Conservation (phyloP, 2,797 vertebrate genomes). For the Astyanax mexicanus region DNA sequence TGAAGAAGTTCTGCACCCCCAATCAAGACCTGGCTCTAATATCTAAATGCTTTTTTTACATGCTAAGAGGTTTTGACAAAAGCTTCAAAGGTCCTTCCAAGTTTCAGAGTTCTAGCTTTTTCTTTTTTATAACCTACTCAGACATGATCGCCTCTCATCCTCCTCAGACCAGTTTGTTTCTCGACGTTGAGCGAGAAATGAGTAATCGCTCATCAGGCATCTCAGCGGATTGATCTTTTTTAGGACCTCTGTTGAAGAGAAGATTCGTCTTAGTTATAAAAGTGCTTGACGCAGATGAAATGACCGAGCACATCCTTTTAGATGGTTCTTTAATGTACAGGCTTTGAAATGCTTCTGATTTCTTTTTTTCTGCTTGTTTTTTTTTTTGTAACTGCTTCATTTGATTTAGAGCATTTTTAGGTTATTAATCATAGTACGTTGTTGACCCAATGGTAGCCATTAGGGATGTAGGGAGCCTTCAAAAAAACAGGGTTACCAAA, state of each 20-base stretch:
- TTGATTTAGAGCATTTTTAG: too few relatives aligned
- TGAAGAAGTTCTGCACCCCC: constrained; percentile 1
- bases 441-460: too few relatives aligned
- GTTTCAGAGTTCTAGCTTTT: neutral
- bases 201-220: neutral
- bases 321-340: neutral
- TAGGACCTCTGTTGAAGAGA: neutral
- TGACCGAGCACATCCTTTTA: neutral
- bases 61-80: constrained; percentile 51
- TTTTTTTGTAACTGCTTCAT: too few relatives aligned
- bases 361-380: too few relatives aligned
- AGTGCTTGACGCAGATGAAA: neutral
- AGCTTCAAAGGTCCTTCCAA: neutral
- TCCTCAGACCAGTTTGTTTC: neutral
- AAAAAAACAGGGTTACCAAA: too few relatives aligned
- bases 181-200: neutral
- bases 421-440: too few relatives aligned
- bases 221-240: neutral
- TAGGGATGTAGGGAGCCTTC: too few relatives aligned
- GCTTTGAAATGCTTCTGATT: too few relatives aligned
- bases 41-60: constrained; percentile 21
- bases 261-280: neutral
- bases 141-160: too few relatives aligned
- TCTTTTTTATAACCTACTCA: neutral
- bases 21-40: constrained; percentile 35